Conservation (phyloP, 2,888 invertebrate genomes). For the Crossocerus cetratus region DNA sequence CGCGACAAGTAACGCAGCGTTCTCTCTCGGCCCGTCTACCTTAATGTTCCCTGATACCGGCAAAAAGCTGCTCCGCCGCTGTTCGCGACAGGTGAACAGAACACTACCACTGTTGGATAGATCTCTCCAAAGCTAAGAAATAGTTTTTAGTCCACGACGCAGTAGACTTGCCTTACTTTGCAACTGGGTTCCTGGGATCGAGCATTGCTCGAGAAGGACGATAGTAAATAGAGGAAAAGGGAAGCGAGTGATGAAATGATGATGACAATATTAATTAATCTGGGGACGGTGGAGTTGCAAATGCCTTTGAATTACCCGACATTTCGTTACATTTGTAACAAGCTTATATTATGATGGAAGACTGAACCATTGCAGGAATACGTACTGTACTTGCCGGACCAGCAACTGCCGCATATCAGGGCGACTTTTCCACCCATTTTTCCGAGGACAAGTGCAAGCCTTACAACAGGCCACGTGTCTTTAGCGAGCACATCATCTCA, state of each 20-base stretch:
- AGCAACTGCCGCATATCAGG: conserved; percentile 76
- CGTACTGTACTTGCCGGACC: conserved; percentile 75
- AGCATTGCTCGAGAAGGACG: no score
- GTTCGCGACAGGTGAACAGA: conserved; percentile 1
- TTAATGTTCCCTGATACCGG: not conserved
- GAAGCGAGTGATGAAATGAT: no score
- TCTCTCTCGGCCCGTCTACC: not conserved
- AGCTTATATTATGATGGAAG: not conserved
- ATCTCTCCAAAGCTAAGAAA: no score
- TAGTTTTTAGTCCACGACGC: no score
- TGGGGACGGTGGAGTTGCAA: no score
- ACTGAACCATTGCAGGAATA: conserved; percentile 42
- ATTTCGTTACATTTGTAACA: no score
- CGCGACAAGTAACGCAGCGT: not conserved
- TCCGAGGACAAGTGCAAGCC: conserved; percentile 1
- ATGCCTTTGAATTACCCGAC: no score
- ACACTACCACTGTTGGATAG: no score
- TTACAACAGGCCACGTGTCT: not conserved
- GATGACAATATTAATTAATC: no score
- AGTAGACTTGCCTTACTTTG: no score
- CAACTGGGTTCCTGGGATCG: no score
- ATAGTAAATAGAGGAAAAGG: no score
- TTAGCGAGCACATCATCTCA: not conserved
- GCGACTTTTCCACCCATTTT: conserved; percentile 76
- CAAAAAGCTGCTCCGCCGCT: not conserved